Evolutionary conservation across 2,113 vertebrate species (phyloP), one percentile per base, ranked within the genome.

Genomic region (Prochilodus magdalenae): DNA sequence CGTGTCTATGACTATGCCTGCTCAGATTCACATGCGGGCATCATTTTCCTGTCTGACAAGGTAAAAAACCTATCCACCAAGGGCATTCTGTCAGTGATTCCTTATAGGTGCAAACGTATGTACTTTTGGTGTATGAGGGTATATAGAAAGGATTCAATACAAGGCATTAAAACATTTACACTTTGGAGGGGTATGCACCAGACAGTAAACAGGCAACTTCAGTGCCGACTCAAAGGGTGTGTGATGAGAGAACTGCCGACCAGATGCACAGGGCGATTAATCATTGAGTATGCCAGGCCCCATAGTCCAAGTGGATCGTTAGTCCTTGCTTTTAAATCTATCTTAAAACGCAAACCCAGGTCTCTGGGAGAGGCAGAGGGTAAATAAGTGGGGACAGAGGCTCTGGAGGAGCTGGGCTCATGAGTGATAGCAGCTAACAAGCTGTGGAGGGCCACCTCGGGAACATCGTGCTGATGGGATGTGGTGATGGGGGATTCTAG

Each of bases 301-400:
- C 22, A 65, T 26, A 44, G 74, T 83, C 84, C 75, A 81, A 69
- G 49, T 44, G 77, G 81, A 87, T 62, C n/a, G n/a, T 30, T 33
- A 33, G 65, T 87, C 73, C 83, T 83, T 40, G 80, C 83, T 85
- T 85, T 83, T 80, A 84, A 84, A 86, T 84, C 82, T 73, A 84
- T 86, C 80, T 79, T 79, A 79, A 82, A 86, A 86, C 84, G 79
- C 85, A 81, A n/a, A 75, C 73, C 57, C 79, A 55, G 63, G 71
- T 84, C 82, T 82, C 85, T 33, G 20, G 72, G 69, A n/a, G 84
- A 83, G 53, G 49, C 13, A 26, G 47, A 65, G 71, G 84, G 63
- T 79, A 82, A 85, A n/a, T n/a, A 82, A 75, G 84, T 79, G 40
- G 74, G 80, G 72, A n/a, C 77, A 85, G 80, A 40, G 73, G 73